A percentile compares a stretch with the other conserved stretches of the same genome.
These are phyloP conservation scores for Hirtodrosophila cameraria DNA, from an alignment of 2,888 invertebrate species.

Conservation along the genomic window DNA sequence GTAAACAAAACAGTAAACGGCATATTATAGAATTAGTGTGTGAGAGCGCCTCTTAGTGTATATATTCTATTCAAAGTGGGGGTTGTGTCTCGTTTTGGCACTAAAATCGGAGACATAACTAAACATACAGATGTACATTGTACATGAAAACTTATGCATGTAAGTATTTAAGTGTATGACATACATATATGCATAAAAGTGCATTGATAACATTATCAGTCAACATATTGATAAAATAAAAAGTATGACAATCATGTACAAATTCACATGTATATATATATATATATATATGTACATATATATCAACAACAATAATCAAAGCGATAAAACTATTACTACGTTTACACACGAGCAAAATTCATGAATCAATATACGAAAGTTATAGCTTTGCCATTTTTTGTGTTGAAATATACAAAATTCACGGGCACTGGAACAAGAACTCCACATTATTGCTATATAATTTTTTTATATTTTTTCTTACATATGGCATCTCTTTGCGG, in stretches of 20 bases:
- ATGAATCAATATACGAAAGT: not conserved
- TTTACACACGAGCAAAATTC: too few species aligned
- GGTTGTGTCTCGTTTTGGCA: slow-evolving; percentile 42
- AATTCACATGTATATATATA: not conserved
- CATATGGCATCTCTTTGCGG: too few species aligned
- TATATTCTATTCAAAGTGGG: slow-evolving; percentile 36
- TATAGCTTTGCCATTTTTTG: too few species aligned
- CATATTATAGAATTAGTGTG: slow-evolving; percentile 38
- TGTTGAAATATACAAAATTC: not conserved
- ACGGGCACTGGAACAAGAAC: too few species aligned
- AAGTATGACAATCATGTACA: slow-evolving; percentile 14
- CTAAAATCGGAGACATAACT: slow-evolving; percentile 41
- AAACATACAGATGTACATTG: slow-evolving; percentile 11
- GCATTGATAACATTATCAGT: slow-evolving; percentile 51
- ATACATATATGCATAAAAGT: slow-evolving; percentile 14
- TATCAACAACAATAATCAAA: not conserved
- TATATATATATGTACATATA: not conserved
- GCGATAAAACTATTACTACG: not conserved
- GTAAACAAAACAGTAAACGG: slow-evolving; percentile 65
- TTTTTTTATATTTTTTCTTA: too few species aligned
- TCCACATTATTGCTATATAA: too few species aligned
- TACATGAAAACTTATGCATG: not conserved
- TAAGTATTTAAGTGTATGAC: not conserved
- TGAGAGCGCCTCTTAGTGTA: slow-evolving; percentile 41
- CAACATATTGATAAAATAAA: slow-evolving; percentile 33